A percentile compares a stretch with the other conserved stretches of the same genome.
These are phyloP conservation scores for Penaeus japonicus DNA, from an alignment of 1,140 invertebrate genomes.

Conservation along the genomic window DNA sequence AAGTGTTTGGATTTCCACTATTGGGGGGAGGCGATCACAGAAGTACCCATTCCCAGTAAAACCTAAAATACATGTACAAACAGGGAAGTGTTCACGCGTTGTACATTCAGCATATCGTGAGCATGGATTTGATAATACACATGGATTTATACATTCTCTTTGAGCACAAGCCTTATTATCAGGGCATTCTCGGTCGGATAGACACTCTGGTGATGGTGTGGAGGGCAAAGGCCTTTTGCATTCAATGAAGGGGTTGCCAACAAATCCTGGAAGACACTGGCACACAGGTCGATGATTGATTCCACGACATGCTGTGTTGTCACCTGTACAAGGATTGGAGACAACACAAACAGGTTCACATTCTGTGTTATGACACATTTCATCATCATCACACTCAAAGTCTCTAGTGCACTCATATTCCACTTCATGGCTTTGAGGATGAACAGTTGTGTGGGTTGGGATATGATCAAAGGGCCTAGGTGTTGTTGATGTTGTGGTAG, in stretches of 20 bases:
- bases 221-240: constrained; percentile 72
- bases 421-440: constrained; percentile 15
- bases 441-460: constrained; percentile 20
- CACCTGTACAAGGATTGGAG: constrained; percentile 22
- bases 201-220: constrained; percentile 72
- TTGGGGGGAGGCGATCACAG: constrained; percentile 53
- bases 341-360: constrained; percentile 31
- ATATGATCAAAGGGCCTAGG: not conserved
- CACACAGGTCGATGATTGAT: constrained; percentile 70
- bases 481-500: constrained; percentile 26
- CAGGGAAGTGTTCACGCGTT: constrained; percentile 60
- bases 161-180: constrained; percentile 72
- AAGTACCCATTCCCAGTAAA: constrained; percentile 62
- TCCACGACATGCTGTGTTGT: constrained; percentile 2
- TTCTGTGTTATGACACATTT: constrained; percentile 28
- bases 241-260: constrained; percentile 82
- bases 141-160: constrained; percentile 76
- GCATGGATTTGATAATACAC: constrained; percentile 58
- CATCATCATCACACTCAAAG: constrained; percentile 35
- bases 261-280: constrained; percentile 81
- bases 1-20: constrained; percentile 76
- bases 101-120: constrained; percentile 61
- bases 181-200: constrained; percentile 80
- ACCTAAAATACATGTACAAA: constrained; percentile 61
- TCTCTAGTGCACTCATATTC: constrained; percentile 38